Evolutionary conservation across 2,113 vertebrate genomes (phyloP), one percentile per base, ranked within the genome.

Genomic region (Turnix velox): DNA sequence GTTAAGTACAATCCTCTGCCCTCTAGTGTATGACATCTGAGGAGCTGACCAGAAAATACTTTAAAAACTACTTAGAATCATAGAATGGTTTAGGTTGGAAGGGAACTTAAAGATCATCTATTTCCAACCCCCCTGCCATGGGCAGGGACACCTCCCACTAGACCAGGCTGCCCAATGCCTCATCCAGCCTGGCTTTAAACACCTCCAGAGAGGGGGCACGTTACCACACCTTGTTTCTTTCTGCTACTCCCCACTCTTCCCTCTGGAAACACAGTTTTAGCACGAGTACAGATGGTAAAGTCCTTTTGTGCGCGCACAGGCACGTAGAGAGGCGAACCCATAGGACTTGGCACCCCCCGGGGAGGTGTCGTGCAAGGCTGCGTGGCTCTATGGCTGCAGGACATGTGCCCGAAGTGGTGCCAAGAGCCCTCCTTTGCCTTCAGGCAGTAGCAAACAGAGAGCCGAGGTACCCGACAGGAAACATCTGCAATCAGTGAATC

Each of bases 401-500:
- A 84, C 95, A 93, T 22, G 18, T 94, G 93, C 85, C 90, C 61
- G 1, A 52, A 78, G n/a, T 6, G 9, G 87, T 93, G 90, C 95
- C 90, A 74, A 88, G 48, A n/a, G n/a, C n/a, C n/a, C 0, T 1
- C 89, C 63, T 87, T 92, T 0, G 2, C 54, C 45, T 91, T 87
- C 69, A 4, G 6, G 67, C 51, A 66, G 88, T 3, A 80, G 81
- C 92, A 93, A 94, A 93, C 49, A 83, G 65, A 94, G 83, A 80
- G 75, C 63, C 30, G 1, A 80, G 42, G 68, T 91, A 88, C 76
- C 89, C 59, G 6, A 74, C 93, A 97, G 95, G 94, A 97, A 97
- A 94, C 93, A 75, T 96, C 95, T 93, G 91, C 94, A 96, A 92
- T 96, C 96, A 92, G 30, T 48, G 69, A 93, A 93, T 87, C 95